These are phyloP conservation scores for Drosophila auraria DNA, from an alignment of 1,140 invertebrate genomes.

Conservation along the genomic window DNA sequence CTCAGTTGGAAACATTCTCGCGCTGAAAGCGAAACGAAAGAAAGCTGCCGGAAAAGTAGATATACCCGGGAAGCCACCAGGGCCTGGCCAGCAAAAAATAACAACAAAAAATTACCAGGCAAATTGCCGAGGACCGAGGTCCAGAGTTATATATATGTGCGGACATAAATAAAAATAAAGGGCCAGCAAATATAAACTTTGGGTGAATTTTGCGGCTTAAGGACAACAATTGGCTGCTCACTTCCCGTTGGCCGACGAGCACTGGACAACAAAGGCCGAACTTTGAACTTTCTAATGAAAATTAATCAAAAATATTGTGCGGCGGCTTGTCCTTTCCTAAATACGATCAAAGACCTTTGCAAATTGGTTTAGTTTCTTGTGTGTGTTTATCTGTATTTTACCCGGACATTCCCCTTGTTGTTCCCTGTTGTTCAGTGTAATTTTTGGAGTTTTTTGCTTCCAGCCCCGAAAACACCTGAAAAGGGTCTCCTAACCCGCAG, in stretches of 20 bases:
- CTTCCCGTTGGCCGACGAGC: slow-evolving; percentile 39
- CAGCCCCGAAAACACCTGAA: slow-evolving; percentile 31
- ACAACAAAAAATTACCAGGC: slow-evolving; percentile 49
- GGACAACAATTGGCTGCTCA: slow-evolving; percentile 60
- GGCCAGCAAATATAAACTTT: slow-evolving; percentile 71
- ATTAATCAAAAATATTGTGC: slow-evolving; percentile 42
- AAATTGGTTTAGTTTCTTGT: slow-evolving; percentile 38
- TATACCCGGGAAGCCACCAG: slow-evolving; percentile 7
- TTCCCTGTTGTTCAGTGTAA: slow-evolving; percentile 55
- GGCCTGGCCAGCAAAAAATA: slow-evolving; percentile 17
- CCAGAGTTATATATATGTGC: slow-evolving; percentile 35
- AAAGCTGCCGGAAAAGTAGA: slow-evolving; percentile 55
- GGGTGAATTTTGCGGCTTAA: slow-evolving; percentile 77
- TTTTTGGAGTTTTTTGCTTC: slow-evolving; percentile 50
- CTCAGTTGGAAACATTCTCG: slow-evolving; percentile 75
- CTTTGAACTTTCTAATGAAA: slow-evolving; percentile 53
- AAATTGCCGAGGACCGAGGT: slow-evolving; percentile 59
- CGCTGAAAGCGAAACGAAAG: slow-evolving; percentile 40
- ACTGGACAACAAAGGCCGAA: slow-evolving; percentile 45
- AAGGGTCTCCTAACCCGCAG: slow-evolving; percentile 51
- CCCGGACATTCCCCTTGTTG: background rate
- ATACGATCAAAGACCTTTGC: slow-evolving; percentile 42
- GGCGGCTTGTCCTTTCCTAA: slow-evolving; percentile 26
- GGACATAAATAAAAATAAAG: slow-evolving; percentile 58
- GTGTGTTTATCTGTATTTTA: background rate